Evolutionary conservation across 2,113 vertebrate genomes (phyloP).

Genomic region (Sclerurus mexicanus): DNA sequence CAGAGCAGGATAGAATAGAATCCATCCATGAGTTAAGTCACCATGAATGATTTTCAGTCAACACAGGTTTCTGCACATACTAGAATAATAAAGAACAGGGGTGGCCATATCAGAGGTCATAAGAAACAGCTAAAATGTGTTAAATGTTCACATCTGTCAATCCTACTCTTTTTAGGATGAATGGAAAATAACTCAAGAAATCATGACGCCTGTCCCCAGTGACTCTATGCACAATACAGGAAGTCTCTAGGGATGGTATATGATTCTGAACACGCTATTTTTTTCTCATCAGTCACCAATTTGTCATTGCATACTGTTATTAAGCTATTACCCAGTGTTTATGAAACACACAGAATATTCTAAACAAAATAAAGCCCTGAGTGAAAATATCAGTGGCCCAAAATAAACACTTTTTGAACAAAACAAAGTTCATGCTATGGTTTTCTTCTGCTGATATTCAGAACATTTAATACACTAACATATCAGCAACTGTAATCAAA

Average conservation of each 20-base stretch:
- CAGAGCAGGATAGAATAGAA: not conserved
- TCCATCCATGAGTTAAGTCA: not conserved
- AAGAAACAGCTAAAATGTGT: not conserved
- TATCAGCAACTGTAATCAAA: not conserved
- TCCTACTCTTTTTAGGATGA: not conserved
- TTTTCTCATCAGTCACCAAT: not conserved
- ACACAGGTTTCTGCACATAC: not conserved
- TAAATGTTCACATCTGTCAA: not conserved
- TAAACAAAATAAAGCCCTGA: not conserved
- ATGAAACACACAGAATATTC: not conserved
- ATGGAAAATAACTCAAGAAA: not conserved
- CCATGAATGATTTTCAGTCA: slow-evolving; percentile 4
- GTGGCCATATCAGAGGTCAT: not conserved
- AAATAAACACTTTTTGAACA: not conserved
- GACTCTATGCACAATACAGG: rapidly evolving
- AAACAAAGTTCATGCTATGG: not conserved
- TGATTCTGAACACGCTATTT: not conserved
- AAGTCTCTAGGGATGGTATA: not conserved
- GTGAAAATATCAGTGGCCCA: not conserved
- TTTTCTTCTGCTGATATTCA: not conserved
- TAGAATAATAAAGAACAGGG: slow-evolving; percentile 26
- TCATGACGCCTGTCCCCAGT: not conserved
- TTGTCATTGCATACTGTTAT: not conserved
- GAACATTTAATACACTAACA: not conserved
- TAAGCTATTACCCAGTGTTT: not conserved